These are phyloP conservation scores for Phymastichus coffea DNA, from an alignment of 1,140 invertebrate species.

Conservation along the genomic window DNA sequence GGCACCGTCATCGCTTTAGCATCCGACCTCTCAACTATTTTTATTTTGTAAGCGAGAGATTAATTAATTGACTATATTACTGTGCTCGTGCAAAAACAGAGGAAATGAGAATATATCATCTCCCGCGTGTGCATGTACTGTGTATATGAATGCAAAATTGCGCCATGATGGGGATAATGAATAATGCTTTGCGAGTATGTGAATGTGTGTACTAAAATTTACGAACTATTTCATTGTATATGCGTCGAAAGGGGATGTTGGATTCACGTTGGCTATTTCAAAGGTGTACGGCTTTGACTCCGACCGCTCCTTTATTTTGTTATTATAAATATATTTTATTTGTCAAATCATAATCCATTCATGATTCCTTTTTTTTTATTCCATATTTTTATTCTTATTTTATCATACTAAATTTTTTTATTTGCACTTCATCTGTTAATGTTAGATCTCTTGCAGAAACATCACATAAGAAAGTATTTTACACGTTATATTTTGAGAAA, in stretches of 20 bases:
- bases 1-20: too few relatives aligned
- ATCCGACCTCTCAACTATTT: too few relatives aligned
- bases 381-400: constrained; percentile 1
- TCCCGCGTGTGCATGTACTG: not conserved
- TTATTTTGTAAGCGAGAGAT: too few relatives aligned
- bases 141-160: too few relatives aligned
- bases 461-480: not conserved
- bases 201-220: constrained; percentile 46
- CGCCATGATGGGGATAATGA: not conserved
- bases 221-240: constrained; percentile 51
- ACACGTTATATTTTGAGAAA: constrained; percentile 8
- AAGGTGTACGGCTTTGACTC: too few relatives aligned
- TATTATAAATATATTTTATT: constrained; percentile 58
- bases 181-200: constrained; percentile 17
- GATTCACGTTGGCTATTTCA: too few relatives aligned
- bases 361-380: constrained; percentile 21
- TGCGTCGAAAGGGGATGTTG: too few relatives aligned
- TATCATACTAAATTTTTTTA: constrained; percentile 1
- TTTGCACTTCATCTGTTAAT: too few relatives aligned
- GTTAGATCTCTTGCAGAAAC: not conserved
- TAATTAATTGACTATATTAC: too few relatives aligned
- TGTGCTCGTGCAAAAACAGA: too few relatives aligned
- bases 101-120: too few relatives aligned
- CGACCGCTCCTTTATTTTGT: constrained; percentile 55
- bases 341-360: constrained; percentile 38